Evolutionary conservation across 2,113 vertebrate species (phyloP).

Genomic region (Carassius gibelio): DNA sequence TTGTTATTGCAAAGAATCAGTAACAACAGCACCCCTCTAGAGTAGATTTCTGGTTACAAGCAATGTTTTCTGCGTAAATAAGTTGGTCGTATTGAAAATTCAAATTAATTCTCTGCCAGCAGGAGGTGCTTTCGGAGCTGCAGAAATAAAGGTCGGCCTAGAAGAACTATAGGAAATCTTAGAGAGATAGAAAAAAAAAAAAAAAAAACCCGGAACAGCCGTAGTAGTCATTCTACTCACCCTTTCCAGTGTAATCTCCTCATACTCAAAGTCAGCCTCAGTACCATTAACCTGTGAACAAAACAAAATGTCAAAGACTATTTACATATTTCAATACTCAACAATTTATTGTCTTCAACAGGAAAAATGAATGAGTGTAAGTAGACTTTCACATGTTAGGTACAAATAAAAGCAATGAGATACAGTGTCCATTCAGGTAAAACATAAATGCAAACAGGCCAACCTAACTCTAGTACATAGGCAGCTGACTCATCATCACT

Average conservation of each 20-base stretch:
- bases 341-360: background rate
- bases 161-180: background rate
- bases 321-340: background rate
- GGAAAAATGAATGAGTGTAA: background rate
- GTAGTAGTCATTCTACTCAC: constrained; percentile 68
- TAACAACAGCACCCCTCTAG: too few relatives aligned
- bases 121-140: too few relatives aligned
- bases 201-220: background rate
- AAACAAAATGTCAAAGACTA: constrained; percentile 10
- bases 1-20: background rate
- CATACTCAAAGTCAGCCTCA: constrained; percentile 95
- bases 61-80: too few relatives aligned
- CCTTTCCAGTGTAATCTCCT: constrained; percentile 98
- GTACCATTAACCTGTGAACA: constrained; percentile 89
- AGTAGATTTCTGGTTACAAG: too few relatives aligned
- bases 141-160: background rate
- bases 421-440: background rate
- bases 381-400: background rate
- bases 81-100: too few relatives aligned
- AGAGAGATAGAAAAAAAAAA: background rate
- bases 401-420: background rate
- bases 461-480: background rate
- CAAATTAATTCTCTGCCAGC: too few relatives aligned
- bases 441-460: background rate
- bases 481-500: too few relatives aligned